Conservation (phyloP, 30 jellyfish, hydroid and myxozoan species). For the Cassiopea xamachana region DNA sequence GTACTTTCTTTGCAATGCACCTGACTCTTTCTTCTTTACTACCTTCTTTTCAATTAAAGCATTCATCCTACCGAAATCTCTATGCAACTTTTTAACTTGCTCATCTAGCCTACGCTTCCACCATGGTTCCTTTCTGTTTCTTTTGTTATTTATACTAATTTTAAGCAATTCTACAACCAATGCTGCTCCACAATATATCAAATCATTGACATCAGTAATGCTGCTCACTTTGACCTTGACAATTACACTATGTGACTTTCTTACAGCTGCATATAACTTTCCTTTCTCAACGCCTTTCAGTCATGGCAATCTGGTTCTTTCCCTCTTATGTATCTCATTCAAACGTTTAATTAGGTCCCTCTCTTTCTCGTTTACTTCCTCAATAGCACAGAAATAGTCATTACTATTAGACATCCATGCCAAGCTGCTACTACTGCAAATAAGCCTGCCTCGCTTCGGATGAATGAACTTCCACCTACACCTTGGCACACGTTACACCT, state of each 20-base stretch:
- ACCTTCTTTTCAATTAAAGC: constrained; percentile 1
- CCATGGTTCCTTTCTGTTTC: constrained; percentile 30
- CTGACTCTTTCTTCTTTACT: constrained; percentile 15
- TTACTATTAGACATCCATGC: too few species aligned
- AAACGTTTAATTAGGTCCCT: too few species aligned
- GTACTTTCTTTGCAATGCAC: constrained; percentile 24
- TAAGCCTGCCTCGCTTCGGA: too few species aligned
- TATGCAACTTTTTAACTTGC: constrained; percentile 21
- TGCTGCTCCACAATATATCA: constrained; percentile 40
- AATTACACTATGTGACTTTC: constrained; percentile 4
- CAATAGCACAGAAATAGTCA: too few species aligned
- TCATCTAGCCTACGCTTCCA: constrained; percentile 10
- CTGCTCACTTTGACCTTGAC: neutral
- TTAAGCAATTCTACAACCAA: constrained; percentile 31
- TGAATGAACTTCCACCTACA: too few species aligned
- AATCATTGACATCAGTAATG: neutral
- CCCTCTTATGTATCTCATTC: too few species aligned
- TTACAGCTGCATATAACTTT: neutral
- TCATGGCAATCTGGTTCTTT: neutral
- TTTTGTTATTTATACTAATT: neutral
- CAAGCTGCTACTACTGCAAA: too few species aligned
- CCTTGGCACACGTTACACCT: too few species aligned
- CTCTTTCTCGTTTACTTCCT: too few species aligned
- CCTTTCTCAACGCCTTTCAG: neutral
- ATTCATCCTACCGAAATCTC: constrained; percentile 33